Evolutionary conservation across 2,113 vertebrate genomes (phyloP).

Genomic region (Spheniscus mendiculus): DNA sequence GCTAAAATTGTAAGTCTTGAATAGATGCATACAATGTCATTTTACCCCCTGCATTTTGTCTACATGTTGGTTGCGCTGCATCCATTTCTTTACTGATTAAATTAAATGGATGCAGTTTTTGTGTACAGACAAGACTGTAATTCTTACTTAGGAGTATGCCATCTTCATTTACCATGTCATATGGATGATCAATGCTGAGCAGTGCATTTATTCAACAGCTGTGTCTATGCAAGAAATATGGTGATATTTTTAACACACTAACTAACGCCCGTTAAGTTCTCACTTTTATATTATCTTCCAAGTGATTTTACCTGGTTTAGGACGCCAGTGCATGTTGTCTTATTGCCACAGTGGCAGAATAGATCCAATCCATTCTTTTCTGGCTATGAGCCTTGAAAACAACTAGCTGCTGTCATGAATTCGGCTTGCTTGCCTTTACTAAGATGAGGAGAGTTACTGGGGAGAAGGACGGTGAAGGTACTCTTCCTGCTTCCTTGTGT

Average conservation of each 20-base stretch:
- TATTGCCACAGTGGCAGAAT: not conserved
- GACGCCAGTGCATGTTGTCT: not conserved
- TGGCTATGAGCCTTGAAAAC: not conserved
- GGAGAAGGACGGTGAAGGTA: not conserved
- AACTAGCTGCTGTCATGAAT: not conserved
- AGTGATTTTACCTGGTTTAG: not conserved
- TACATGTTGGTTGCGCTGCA: not conserved
- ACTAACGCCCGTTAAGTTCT: not conserved
- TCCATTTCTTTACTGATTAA: constrained; percentile 31
- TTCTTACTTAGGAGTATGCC: not conserved
- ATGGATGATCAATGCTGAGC: not conserved
- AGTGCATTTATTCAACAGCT: not conserved
- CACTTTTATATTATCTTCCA: not conserved
- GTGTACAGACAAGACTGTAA: not conserved
- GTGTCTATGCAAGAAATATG: not conserved
- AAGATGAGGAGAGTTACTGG: not conserved
- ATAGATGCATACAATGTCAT: not conserved
- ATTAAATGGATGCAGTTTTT: constrained; percentile 30
- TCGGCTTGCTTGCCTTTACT: not conserved
- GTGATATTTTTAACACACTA: not conserved
- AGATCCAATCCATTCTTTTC: not conserved
- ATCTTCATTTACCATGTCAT: not conserved
- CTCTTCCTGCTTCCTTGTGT: not conserved
- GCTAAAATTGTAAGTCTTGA: not conserved
- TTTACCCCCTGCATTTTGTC: not conserved